Evolutionary conservation across 2,888 invertebrate genomes (phyloP), one percentile per base, ranked within the genome.

Genomic region (Cryptophagus acutangulus): DNA sequence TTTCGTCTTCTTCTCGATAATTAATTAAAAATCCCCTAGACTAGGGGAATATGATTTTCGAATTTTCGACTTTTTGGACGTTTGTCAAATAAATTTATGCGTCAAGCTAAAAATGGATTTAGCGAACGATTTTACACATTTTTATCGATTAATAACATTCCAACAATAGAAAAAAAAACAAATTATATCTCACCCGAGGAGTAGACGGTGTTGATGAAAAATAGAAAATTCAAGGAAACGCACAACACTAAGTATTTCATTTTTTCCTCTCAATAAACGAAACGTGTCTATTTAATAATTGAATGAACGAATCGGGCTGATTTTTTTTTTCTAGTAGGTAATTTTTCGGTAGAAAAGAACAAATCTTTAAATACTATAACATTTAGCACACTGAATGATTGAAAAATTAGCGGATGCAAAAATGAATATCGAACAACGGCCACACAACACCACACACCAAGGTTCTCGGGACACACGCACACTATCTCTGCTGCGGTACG

Each of bases 171-270:
- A 20, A 20, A 20, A 8, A 20, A 20, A 8, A 20, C 6, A 20
- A 20, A 20, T n/a, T 20, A 8, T 8, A 6, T n/a, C 56, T 58
- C 56, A 61, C 57, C 53, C 47, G n/a, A n/a, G 33, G 58, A 60
- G 51, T 57, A 54, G 45, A 59, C 60, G 45, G 54, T 51, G 55
- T 53, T 56, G 51, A 59, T 58, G 45, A 59, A 54, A 61, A 60
- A 59, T 57, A 62, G 57, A 47, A 58, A 57, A 59, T 57, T 54
- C 48, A 59, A 58, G 50, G 55, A 49, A 61, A 58, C 53, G 58
- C 59, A 61, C 54, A 57, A 54, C 59, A 64, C 59, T 54, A 61
- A 61, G 57, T 61, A 61, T 58, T 62, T 64, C 64, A 64, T 64
- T 61, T 60, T 58, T 46, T 46, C 5, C 59, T 58, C 46, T 45